Evolutionary conservation across 2,113 vertebrate species (phyloP).

Genomic region (Ramphastos sulfuratus): DNA sequence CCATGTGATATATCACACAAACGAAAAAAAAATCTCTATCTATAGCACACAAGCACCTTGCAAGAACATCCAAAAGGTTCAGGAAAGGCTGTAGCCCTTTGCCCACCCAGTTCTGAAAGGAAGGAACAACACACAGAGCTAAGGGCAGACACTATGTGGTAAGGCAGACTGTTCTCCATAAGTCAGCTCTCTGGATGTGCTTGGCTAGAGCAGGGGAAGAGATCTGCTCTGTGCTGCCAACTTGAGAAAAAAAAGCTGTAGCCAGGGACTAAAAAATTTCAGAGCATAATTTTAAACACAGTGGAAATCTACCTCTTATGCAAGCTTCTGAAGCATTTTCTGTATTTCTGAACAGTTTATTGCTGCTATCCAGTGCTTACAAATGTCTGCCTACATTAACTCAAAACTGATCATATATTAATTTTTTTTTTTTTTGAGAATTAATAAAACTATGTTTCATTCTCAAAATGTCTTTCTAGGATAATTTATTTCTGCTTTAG

Average conservation of each 20-base stretch:
- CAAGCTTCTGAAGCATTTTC: neutral
- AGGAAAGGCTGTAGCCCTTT: neutral
- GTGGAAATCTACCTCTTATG: neutral
- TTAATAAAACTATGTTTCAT: neutral
- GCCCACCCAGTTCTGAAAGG: neutral
- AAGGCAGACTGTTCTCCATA: neutral
- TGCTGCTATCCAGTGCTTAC: neutral
- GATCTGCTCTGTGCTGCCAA: neutral
- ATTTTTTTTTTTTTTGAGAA: neutral
- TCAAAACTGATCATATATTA: neutral
- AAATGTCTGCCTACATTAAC: neutral
- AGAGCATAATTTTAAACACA: neutral
- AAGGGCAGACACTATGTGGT: neutral
- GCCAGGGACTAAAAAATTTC: neutral
- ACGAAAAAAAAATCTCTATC: neutral
- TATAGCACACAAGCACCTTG: neutral
- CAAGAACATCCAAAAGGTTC: neutral
- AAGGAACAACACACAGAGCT: neutral
- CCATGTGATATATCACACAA: neutral
- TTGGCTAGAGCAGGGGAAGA: neutral
- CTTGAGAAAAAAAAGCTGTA: neutral
- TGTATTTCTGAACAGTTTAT: neutral
- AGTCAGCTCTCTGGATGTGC: neutral
- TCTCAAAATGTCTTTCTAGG: neutral
- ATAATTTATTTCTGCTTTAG: neutral